Conservation (phyloP, 2,888 invertebrate genomes). For the Cynaeus angustus region DNA sequence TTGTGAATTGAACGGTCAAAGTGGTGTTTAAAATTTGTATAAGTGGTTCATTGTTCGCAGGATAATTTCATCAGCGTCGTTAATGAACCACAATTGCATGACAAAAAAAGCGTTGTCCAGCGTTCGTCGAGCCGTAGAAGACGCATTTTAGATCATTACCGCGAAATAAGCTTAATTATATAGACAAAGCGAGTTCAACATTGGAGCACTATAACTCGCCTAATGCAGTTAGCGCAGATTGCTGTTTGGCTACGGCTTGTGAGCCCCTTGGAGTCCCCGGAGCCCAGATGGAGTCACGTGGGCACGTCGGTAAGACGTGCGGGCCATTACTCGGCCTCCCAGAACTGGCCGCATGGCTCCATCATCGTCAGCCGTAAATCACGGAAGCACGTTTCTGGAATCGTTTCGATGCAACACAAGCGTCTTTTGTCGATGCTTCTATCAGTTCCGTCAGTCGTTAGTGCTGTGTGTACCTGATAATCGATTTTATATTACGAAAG, state of each 20-base stretch:
- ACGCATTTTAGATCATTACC: slow-evolving; percentile 37
- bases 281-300: slow-evolving; percentile 51
- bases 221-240: slow-evolving; percentile 51
- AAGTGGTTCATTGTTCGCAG: too few species aligned
- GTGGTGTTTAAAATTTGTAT: too few species aligned
- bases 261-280: slow-evolving; percentile 29
- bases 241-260: slow-evolving; percentile 48
- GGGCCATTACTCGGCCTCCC: slow-evolving; percentile 49
- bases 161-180: slow-evolving; percentile 49
- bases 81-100: slow-evolving; percentile 6
- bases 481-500: slow-evolving; percentile 47
- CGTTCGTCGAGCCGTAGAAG: slow-evolving; percentile 16
- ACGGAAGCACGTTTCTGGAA: slow-evolving; percentile 52
- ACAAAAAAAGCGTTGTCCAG: slow-evolving; percentile 9
- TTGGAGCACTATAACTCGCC: slow-evolving; percentile 43
- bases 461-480: slow-evolving; percentile 46
- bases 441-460: slow-evolving; percentile 48
- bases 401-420: slow-evolving; percentile 51
- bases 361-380: slow-evolving; percentile 52
- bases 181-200: slow-evolving; percentile 51
- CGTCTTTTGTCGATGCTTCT: slow-evolving; percentile 47
- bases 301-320: slow-evolving; percentile 48
- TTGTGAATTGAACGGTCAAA: too few species aligned
- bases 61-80: neutral
- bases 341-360: slow-evolving; percentile 48